A percentile compares a stretch with the other conserved stretches of the same genome.
These are phyloP conservation scores for Poeciliopsis infans DNA, from an alignment of 2,797 vertebrate genomes.

Conservation along the genomic window DNA sequence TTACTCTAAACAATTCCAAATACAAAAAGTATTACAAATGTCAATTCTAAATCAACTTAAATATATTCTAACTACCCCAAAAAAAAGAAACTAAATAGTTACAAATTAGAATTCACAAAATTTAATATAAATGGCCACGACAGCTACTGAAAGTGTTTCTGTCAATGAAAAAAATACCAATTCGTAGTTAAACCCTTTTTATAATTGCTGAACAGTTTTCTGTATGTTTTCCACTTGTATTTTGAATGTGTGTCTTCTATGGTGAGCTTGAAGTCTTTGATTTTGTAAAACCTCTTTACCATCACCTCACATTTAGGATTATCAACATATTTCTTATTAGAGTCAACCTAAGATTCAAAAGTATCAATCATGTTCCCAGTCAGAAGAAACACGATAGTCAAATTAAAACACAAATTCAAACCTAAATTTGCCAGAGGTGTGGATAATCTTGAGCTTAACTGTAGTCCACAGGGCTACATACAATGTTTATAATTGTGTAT, in stretches of 20 bases:
- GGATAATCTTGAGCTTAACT: background rate
- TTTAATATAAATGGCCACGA: too few species aligned
- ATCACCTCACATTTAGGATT: background rate
- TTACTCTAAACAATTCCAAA: too few species aligned
- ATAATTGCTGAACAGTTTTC: background rate
- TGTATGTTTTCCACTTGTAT: background rate
- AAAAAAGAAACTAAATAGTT: too few species aligned
- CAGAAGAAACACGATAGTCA: background rate
- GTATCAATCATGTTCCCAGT: background rate
- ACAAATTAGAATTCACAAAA: too few species aligned
- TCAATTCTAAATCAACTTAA: too few species aligned
- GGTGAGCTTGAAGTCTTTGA: background rate
- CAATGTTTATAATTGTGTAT: background rate
- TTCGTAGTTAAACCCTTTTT: background rate
- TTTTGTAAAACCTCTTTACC: background rate
- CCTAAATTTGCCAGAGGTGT: background rate
- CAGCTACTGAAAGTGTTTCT: too few species aligned
- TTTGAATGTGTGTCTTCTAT: background rate
- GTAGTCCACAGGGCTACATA: background rate
- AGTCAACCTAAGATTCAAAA: background rate
- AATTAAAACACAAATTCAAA: background rate
- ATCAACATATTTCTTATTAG: background rate
- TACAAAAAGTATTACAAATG: too few species aligned
- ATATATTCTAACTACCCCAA: too few species aligned
- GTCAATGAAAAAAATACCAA: background rate